These are phyloP conservation scores for Palythoa grandis DNA, from an alignment of 92 coral and sea anemone species.

Conservation along the genomic window DNA sequence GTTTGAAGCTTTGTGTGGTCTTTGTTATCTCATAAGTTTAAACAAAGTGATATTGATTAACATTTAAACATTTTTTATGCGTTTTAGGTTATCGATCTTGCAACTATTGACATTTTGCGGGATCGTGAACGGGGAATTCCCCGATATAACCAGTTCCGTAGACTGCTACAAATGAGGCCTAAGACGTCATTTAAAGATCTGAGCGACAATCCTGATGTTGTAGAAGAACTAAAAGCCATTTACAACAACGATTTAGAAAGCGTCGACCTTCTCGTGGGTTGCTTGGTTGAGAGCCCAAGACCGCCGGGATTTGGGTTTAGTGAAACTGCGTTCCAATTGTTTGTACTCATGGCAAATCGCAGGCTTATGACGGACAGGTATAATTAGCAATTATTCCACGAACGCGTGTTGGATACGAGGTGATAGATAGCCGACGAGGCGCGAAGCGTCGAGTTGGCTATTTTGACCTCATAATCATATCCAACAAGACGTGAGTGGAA, in stretches of 20 bases:
- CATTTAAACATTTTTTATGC: too few species aligned
- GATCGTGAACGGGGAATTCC: slow-evolving; percentile 91
- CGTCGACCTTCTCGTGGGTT: slow-evolving; percentile 81
- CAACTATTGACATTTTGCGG: slow-evolving; percentile 77
- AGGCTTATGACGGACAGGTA: slow-evolving; percentile 86
- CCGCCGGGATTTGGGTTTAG: slow-evolving; percentile 87
- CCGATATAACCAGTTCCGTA: slow-evolving; percentile 85
- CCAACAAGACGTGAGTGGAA: too few species aligned
- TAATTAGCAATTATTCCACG: background rate
- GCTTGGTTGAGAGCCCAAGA: slow-evolving; percentile 71
- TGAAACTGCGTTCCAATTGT: slow-evolving; percentile 82
- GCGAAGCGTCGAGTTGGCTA: too few species aligned
- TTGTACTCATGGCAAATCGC: slow-evolving; percentile 86
- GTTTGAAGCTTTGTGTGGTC: too few species aligned
- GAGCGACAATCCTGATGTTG: slow-evolving; percentile 62
- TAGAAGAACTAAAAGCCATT: slow-evolving; percentile 52
- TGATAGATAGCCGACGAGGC: too few species aligned
- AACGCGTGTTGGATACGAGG: too few species aligned
- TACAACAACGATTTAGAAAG: slow-evolving; percentile 71
- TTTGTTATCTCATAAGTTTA: too few species aligned
- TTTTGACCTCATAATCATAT: too few species aligned
- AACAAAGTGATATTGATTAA: too few species aligned
- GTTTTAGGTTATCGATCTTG: slow-evolving; percentile 72
- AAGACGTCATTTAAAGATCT: slow-evolving; percentile 62
- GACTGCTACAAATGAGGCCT: slow-evolving; percentile 54